phyloP scores from a whole-genome alignment of 2,888 invertebrate genomes.

The Nesidiocoris tenuis region DNA sequence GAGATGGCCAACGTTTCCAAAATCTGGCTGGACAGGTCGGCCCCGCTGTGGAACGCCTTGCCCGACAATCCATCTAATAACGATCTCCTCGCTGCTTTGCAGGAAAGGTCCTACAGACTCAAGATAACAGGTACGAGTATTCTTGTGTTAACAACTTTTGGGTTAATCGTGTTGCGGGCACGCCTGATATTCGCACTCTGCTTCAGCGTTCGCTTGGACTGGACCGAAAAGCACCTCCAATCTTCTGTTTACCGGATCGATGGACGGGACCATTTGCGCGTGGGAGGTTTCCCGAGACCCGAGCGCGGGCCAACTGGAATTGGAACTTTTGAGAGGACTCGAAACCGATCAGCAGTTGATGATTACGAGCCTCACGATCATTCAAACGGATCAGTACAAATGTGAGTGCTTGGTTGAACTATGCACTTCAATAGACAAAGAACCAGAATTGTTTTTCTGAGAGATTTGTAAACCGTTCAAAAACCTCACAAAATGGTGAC shows the following conservation, averaged over 20 bases:
- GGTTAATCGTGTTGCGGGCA: too few species aligned
- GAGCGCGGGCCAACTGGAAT: constrained; percentile 3
- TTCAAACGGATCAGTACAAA: constrained; percentile 17
- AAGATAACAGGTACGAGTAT: constrained; percentile 45
- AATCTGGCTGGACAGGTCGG: constrained; percentile 45
- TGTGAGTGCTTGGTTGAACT: constrained; percentile 34
- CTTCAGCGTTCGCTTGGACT: constrained; percentile 43
- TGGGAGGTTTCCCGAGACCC: constrained; percentile 30
- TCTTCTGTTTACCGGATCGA: constrained; percentile 37
- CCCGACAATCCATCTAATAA: background rate
- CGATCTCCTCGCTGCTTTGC: constrained; percentile 34
- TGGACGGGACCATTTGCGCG: constrained; percentile 36
- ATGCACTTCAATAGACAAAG: too few species aligned
- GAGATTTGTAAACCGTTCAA: too few species aligned
- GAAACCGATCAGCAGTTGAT: background rate
- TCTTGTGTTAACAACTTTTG: too few species aligned
- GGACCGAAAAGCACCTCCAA: constrained; percentile 24
- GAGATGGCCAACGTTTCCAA: constrained; percentile 38
- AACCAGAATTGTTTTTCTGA: too few species aligned
- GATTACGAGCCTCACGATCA: constrained; percentile 20
- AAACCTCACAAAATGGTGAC: too few species aligned
- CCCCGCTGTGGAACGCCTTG: constrained; percentile 38
- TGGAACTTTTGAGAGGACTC: constrained; percentile 18
- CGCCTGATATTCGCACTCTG: background rate
- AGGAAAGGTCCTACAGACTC: constrained; percentile 41